Evolutionary conservation across 92 coral and sea anemone genomes (phyloP), one percentile per base, ranked within the genome.

Genomic region (Montipora capitata): DNA sequence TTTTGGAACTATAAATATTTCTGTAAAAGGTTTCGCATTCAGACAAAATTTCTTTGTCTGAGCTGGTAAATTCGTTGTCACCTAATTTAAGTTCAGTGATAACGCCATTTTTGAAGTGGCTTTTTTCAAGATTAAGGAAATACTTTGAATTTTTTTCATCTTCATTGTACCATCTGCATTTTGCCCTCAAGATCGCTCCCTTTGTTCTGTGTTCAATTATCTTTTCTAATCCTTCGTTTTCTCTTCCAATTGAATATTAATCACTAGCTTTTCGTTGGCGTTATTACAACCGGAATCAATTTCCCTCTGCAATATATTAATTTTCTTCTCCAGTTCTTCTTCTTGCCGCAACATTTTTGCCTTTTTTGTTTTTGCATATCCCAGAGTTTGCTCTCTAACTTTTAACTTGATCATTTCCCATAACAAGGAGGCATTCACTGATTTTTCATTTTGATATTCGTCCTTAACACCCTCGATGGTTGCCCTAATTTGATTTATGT

Each of bases 381-480:
- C 52, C 27, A 87, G 63, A 6, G 74, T 15, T 52, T 49, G 57
- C 67, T 78, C 79, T 45, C 4, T 45, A 45, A 45, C 51, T 45
- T 45, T 45, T 45, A 45, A 8, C 51, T 45, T 45, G 1, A 85
- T 85, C 85, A 86, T 86, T 38, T 86, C 85, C 90, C 90, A 67
- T 4, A 78, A 38, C 12, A 86, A 40, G 16, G 56, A 5, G 40
- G 43, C 57, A 49, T 77, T 59, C 12, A 40, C 73, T 8, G 39
- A 2, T 35, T 56, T 39, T 43, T 72, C 77, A 72, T 72, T 72
- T 41, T 42, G 54, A 17, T 72, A 72, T 39, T 78, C 79, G 16
- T 38, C 61, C 20, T 14, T 12, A n/a, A 71, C 79, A 7, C 7
- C 68, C 18, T 39, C 61, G 12, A 87, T 78, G 5, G 85, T 68